Conservation (phyloP, 2,888 invertebrate species). For the Heliconius aoede region DNA sequence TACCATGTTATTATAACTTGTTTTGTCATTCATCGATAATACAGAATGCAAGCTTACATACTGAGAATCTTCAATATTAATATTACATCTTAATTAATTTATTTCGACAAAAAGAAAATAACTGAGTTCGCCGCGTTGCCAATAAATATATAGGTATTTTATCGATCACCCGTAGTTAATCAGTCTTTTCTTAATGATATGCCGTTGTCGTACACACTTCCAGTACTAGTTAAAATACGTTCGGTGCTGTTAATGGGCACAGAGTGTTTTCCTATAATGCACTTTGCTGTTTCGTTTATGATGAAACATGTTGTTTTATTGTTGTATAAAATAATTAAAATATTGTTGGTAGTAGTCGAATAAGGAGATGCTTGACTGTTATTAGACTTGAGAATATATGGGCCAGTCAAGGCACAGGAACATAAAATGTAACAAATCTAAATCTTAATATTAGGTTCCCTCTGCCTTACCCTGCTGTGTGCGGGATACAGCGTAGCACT, state of each 20-base stretch:
- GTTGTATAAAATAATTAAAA: neutral
- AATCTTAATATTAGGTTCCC: too few relatives aligned
- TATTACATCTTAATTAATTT: too few relatives aligned
- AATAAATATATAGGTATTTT: constrained; percentile 22
- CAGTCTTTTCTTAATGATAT: constrained; percentile 15
- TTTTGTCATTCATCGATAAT: too few relatives aligned
- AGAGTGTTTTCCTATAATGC: constrained; percentile 17
- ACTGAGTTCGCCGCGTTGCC: neutral
- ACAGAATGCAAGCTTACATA: too few relatives aligned
- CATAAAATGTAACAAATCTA: too few relatives aligned
- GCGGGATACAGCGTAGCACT: too few relatives aligned
- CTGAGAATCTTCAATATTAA: too few relatives aligned
- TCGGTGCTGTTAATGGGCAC: constrained; percentile 7
- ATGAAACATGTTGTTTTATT: neutral
- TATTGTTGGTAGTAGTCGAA: neutral
- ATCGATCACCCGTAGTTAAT: constrained; percentile 7
- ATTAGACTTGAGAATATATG: too few relatives aligned
- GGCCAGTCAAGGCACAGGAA: too few relatives aligned
- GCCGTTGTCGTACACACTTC: constrained; percentile 16
- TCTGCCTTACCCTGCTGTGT: too few relatives aligned
- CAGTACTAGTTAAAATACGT: constrained; percentile 18
- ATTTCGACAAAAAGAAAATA: too few relatives aligned
- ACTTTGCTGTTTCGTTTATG: constrained; percentile 5
- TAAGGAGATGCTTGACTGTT: neutral
- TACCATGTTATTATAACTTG: neutral